These are phyloP conservation scores for Hemaris fuciformis DNA, from an alignment of 2,888 invertebrate species.

Conservation along the genomic window DNA sequence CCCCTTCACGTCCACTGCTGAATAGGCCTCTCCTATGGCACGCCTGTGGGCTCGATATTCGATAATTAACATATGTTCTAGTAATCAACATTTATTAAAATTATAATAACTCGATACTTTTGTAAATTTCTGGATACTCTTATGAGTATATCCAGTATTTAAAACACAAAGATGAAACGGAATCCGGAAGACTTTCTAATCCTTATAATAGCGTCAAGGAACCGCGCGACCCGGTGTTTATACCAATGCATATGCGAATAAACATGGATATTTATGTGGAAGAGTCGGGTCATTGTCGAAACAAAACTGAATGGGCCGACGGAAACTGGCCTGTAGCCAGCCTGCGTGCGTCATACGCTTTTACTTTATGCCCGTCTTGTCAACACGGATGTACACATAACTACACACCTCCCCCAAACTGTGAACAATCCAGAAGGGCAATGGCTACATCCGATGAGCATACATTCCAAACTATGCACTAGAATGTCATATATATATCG, in stretches of 20 bases:
- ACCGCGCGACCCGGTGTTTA: conserved; percentile 3
- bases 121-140: neutral
- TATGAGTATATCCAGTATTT: too few relatives aligned
- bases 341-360: conserved; percentile 62
- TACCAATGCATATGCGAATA: conserved; percentile 15
- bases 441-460: neutral
- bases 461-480: neutral
- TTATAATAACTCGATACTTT: neutral
- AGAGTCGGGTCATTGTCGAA: conserved; percentile 75
- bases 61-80: too few relatives aligned
- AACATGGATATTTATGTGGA: conserved; percentile 39
- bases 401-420: conserved; percentile 20
- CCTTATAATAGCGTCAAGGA: conserved; percentile 1
- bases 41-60: too few relatives aligned
- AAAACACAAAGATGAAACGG: neutral
- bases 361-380: conserved; percentile 46
- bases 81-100: too few relatives aligned
- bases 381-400: conserved; percentile 41
- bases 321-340: conserved; percentile 71
- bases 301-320: conserved; percentile 68
- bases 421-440: conserved; percentile 19
- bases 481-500: neutral
- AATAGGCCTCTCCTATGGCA: too few relatives aligned
- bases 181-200: conserved; percentile 5
- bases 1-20: too few relatives aligned